Evolutionary conservation across 2,797 vertebrate species (phyloP).

Genomic region (Lophotriccus pileatus): DNA sequence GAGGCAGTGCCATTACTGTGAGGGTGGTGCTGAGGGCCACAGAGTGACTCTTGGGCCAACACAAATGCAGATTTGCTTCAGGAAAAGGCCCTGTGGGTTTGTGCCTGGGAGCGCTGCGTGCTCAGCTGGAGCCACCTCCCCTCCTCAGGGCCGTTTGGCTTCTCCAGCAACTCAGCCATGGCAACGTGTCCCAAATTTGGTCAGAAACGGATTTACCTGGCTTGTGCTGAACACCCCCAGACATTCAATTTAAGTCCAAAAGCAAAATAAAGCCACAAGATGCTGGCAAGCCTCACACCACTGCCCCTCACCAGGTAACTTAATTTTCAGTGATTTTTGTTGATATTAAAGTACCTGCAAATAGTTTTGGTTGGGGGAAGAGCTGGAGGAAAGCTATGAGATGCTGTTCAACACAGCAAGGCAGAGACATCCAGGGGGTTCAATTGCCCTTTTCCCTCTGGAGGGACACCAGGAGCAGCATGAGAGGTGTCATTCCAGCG

Average conservation of each 20-base stretch:
- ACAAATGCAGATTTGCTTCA: neutral
- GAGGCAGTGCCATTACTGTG: no score
- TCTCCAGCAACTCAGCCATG: neutral
- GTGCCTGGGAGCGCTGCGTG: accelerated
- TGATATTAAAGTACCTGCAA: neutral
- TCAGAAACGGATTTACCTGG: neutral
- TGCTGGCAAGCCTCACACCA: neutral
- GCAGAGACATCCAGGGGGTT: neutral
- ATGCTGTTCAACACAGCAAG: neutral
- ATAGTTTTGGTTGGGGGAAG: neutral
- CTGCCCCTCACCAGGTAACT: neutral
- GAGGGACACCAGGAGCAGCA: neutral
- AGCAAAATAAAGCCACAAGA: neutral
- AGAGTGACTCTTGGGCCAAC: no score
- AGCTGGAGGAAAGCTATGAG: neutral
- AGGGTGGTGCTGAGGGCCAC: no score
- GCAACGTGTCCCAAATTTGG: neutral
- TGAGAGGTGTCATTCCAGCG: neutral
- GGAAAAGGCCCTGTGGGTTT: neutral
- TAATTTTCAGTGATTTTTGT: neutral
- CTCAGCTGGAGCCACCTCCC: neutral
- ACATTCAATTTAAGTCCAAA: neutral
- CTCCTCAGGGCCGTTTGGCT: neutral
- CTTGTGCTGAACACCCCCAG: neutral
- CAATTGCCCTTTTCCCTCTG: neutral